phyloP scores from a whole-genome alignment of 2,888 invertebrate genomes.

The Agrotis clavis region DNA sequence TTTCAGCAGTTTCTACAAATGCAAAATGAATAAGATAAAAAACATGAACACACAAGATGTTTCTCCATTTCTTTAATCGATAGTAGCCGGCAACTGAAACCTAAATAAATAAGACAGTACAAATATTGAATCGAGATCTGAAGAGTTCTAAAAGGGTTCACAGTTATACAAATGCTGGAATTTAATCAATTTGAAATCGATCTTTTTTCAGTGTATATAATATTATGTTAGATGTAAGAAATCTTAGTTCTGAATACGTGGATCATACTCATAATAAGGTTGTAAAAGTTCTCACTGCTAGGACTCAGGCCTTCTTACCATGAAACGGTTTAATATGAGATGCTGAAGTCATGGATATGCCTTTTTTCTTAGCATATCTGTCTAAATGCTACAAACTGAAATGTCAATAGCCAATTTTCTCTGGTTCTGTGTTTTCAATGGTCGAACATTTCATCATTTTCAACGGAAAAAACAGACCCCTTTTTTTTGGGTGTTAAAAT shows the following conservation, averaged over 20 bases:
- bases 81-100: background rate
- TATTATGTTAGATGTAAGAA: too few species aligned
- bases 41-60: background rate
- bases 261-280: too few species aligned
- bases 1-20: background rate
- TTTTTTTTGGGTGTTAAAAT: too few species aligned
- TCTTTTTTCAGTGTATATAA: background rate
- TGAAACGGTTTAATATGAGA: too few species aligned
- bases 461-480: too few species aligned
- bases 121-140: constrained; percentile 36
- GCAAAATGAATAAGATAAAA: background rate
- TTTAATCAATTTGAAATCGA: constrained; percentile 6
- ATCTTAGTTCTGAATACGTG: background rate
- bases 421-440: too few species aligned
- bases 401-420: too few species aligned
- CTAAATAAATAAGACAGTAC: constrained; percentile 29
- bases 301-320: too few species aligned
- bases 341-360: too few species aligned
- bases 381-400: too few species aligned
- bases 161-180: background rate
- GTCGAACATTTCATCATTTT: too few species aligned
- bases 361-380: too few species aligned
- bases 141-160: constrained; percentile 34
- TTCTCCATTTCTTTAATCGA: constrained; percentile 14
- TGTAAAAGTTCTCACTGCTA: background rate